Conservation (phyloP, 53 echinoderm and acorn worm species). For the Henricia sp. region DNA sequence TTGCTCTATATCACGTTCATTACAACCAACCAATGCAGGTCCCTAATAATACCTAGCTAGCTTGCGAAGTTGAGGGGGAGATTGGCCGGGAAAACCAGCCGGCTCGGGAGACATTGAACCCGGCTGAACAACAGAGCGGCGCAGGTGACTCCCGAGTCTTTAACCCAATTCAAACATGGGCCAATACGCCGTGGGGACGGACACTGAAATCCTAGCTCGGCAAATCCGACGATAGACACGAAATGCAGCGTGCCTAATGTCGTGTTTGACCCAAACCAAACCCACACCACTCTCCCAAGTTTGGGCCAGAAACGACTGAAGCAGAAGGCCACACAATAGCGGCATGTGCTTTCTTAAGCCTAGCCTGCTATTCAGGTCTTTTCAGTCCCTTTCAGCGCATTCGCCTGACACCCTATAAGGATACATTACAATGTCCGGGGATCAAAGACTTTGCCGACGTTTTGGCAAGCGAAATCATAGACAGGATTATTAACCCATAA, state of each 20-base stretch:
- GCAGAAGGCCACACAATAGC: conserved; percentile 55
- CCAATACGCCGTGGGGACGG: conserved; percentile 64
- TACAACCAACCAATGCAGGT: too few species aligned
- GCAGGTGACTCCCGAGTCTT: conserved; percentile 67
- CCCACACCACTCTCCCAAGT: conserved; percentile 18
- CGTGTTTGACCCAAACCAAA: conserved; percentile 63
- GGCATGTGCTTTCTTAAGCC: conserved; percentile 49
- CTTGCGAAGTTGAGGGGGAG: conserved; percentile 44
- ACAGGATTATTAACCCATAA: conserved; percentile 43
- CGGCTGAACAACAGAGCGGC: conserved; percentile 55
- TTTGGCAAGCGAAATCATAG: conserved; percentile 14
- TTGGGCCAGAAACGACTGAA: conserved; percentile 6
- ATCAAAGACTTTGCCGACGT: conserved; percentile 55
- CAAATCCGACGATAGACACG: conserved; percentile 69
- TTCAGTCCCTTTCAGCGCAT: conserved; percentile 17
- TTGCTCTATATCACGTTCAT: conserved; percentile 52
- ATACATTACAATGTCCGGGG: conserved; percentile 38
- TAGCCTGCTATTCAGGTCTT: conserved; percentile 25
- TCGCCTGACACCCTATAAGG: conserved; percentile 44
- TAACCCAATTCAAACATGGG: conserved; percentile 87
- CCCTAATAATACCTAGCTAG: conserved; percentile 55
- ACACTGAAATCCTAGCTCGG: conserved; percentile 61
- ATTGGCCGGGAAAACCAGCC: conserved; percentile 60
- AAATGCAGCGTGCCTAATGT: conserved; percentile 65
- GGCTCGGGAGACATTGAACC: conserved; percentile 55